Evolutionary conservation across 2,888 invertebrate species (phyloP).

Genomic region (Arge pagana): DNA sequence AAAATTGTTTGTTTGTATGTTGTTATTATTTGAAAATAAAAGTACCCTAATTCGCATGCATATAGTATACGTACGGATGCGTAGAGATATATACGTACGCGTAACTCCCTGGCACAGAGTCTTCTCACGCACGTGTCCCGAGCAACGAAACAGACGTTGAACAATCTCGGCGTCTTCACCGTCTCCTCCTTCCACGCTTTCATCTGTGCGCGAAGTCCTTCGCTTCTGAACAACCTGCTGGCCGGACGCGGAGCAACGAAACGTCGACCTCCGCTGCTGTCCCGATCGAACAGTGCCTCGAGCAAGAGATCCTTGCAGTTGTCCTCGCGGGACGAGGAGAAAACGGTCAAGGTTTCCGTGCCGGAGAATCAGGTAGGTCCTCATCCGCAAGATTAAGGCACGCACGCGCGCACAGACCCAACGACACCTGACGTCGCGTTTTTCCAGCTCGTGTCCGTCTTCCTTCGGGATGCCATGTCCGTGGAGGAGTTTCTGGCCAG

Average conservation of each 20-base stretch:
- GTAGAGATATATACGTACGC: too few relatives aligned
- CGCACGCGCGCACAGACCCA: slow-evolving; percentile 1
- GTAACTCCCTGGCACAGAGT: slow-evolving; percentile 78
- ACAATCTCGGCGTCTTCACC: slow-evolving; percentile 95
- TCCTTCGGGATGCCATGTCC: slow-evolving; percentile 89
- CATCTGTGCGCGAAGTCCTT: slow-evolving; percentile 94
- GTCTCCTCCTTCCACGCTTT: slow-evolving; percentile 98
- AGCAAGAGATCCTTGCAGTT: slow-evolving; percentile 88
- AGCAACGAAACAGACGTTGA: slow-evolving; percentile 91
- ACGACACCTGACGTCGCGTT: slow-evolving; percentile 20
- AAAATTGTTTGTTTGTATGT: not conserved
- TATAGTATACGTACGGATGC: too few relatives aligned
- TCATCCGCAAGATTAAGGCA: slow-evolving; percentile 4
- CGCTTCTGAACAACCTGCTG: slow-evolving; percentile 86
- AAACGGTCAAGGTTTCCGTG: slow-evolving; percentile 86
- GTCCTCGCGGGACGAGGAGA: slow-evolving; percentile 86
- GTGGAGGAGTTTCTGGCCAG: slow-evolving; percentile 94
- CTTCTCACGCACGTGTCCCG: slow-evolving; percentile 93
- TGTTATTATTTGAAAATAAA: not conserved
- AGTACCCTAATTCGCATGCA: not conserved
- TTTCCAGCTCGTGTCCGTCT: slow-evolving; percentile 73
- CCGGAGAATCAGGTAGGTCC: slow-evolving; percentile 72
- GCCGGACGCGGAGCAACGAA: slow-evolving; percentile 91
- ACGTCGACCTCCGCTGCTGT: slow-evolving; percentile 85
- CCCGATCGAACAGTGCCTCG: slow-evolving; percentile 86